Evolutionary conservation across 2,797 vertebrate species (phyloP), one percentile per base, ranked within the genome.

Genomic region (Eulemur coronatus): DNA sequence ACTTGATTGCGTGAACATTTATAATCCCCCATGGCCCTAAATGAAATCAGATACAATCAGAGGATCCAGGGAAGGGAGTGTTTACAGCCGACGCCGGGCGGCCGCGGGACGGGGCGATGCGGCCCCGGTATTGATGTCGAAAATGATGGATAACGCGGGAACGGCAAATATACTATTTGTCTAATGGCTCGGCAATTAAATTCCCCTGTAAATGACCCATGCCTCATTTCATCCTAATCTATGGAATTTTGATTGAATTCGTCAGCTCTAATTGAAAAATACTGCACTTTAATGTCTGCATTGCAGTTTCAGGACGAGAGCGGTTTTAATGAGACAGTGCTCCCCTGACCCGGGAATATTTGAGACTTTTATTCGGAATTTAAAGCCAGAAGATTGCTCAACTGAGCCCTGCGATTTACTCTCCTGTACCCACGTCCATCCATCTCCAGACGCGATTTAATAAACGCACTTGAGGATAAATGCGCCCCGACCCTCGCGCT

Each of bases 131-230:
- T 99, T 99, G 99, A 99, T 99, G 99, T 99, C 99, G 98, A 94
- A 98, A 99, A 99, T 99, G 99, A 99, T 99, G 99, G 99, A 99
- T 99, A 99, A 99, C 98, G 99, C 99, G 99, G 99, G 99, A 98
- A 99, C 99, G 99, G 99, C 99, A 99, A 99, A 99, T 99, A 99
- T 99, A 99, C 99, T 99, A 99, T 99, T 99, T 99, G 99, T 99
- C 99, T 99, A 99, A 99, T 99, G 99, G 99, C 99, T 99, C 99
- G 99, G 99, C 99, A 99, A 99, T 99, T 99, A 99, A 99, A 99
- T 99, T 98, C 99, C 99, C 99, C 99, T 99, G 99, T 99, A 99
- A 99, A 99, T 99, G 99, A 99, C 99, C 99, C 99, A 99, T 99
- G 99, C 99, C 99, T 99, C 99, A 99, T 99, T 99, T 99, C 99